A percentile compares a stretch with the other conserved stretches of the same genome.
Conservation (phyloP, 1,140 invertebrate genomes). For the Drosophila insularis region DNA sequence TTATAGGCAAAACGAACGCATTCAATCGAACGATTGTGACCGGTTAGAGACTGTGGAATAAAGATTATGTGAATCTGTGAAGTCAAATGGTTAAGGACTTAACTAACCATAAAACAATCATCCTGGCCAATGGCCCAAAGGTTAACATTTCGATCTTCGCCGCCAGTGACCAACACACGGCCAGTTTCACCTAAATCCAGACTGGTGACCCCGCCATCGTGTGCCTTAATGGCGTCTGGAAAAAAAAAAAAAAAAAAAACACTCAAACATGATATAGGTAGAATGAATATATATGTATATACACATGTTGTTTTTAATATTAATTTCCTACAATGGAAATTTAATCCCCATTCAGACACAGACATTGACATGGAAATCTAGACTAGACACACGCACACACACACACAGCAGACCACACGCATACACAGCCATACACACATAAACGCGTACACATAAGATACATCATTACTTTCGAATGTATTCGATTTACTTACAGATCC, state of each 20-base stretch:
- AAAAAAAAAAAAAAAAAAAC: constrained; percentile 32
- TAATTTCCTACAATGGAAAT: neutral
- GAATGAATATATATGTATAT: neutral
- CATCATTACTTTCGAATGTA: constrained; percentile 57
- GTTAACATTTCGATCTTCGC: constrained; percentile 98
- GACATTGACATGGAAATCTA: too few species aligned
- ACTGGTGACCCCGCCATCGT: constrained; percentile 92
- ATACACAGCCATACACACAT: constrained; percentile 4
- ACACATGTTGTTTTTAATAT: neutral
- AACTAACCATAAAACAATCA: constrained; percentile 95
- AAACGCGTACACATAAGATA: constrained; percentile 21
- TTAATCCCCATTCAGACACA: neutral
- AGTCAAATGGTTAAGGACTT: neutral
- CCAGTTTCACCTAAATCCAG: constrained; percentile 94
- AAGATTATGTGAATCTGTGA: too few species aligned
- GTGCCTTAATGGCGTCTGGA: constrained; percentile 93
- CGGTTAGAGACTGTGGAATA: constrained; percentile 85
- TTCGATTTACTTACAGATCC: constrained; percentile 72
- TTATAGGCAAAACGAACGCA: constrained; percentile 96
- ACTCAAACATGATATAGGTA: neutral
- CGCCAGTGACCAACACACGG: constrained; percentile 96
- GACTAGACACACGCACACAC: constrained; percentile 11
- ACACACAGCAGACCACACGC: neutral
- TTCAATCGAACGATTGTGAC: constrained; percentile 96
- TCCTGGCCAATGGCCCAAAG: constrained; percentile 98